These are phyloP conservation scores for Dorcus parallelipipedus DNA, from an alignment of 2,888 invertebrate genomes.

Conservation along the genomic window DNA sequence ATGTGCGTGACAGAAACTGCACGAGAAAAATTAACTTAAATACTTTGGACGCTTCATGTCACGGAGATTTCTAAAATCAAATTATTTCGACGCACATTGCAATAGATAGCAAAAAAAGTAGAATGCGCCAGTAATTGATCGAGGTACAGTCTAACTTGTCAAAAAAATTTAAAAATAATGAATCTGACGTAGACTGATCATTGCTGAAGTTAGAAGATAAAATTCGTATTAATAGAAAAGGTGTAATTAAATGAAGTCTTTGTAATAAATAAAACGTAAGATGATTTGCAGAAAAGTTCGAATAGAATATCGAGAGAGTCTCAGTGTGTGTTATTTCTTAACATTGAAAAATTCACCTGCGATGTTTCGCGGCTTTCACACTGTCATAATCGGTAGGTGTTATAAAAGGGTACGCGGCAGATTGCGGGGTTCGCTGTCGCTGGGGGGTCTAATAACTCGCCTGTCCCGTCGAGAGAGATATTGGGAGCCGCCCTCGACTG, in stretches of 20 bases:
- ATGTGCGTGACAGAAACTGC: no score
- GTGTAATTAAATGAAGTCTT: slow-evolving; percentile 19
- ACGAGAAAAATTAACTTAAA: no score
- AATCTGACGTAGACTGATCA: not conserved
- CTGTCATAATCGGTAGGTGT: slow-evolving; percentile 24
- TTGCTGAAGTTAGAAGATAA: slow-evolving; percentile 11
- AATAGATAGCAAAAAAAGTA: no score
- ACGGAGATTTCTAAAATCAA: no score
- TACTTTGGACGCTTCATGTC: no score
- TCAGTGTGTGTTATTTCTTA: slow-evolving; percentile 22
- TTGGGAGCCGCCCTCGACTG: slow-evolving; percentile 29
- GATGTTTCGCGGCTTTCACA: slow-evolving; percentile 19
- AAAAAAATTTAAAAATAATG: no score
- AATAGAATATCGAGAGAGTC: slow-evolving; percentile 12
- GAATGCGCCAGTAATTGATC: no score
- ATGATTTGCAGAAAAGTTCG: slow-evolving; percentile 21
- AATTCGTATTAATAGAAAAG: slow-evolving; percentile 18
- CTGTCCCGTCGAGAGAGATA: slow-evolving; percentile 33
- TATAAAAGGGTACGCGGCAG: slow-evolving; percentile 22
- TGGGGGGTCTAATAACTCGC: slow-evolving; percentile 34
- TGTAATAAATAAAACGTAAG: slow-evolving; percentile 17
- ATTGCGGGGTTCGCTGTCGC: slow-evolving; percentile 24
- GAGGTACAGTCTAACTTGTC: no score
- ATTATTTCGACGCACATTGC: no score
- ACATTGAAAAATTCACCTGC: slow-evolving; percentile 24